These are phyloP conservation scores for Euclidia mi DNA, from an alignment of 2,888 invertebrate species.

Conservation along the genomic window DNA sequence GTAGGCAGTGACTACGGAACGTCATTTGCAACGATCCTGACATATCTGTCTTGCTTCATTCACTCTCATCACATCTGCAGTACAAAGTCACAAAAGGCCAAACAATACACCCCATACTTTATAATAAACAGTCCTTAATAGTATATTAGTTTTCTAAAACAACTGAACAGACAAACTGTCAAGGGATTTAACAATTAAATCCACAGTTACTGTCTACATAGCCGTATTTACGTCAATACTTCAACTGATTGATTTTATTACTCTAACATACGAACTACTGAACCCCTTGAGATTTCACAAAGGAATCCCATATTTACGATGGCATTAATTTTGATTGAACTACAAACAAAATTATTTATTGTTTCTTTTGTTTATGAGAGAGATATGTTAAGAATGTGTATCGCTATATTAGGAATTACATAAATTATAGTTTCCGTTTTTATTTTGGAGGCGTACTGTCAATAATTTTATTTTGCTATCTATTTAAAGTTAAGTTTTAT, in stretches of 20 bases:
- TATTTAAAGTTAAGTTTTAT: no score
- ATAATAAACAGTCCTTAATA: no score
- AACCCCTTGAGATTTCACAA: conserved; percentile 55
- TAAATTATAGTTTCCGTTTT: no score
- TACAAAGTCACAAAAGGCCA: no score
- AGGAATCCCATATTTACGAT: conserved; percentile 54
- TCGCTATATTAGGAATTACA: conserved; percentile 4
- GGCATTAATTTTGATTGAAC: conserved; percentile 51
- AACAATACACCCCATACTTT: no score
- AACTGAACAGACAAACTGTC: conserved; percentile 20
- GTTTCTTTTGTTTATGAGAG: conserved; percentile 13
- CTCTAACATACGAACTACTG: conserved; percentile 37
- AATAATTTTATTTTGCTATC: no score
- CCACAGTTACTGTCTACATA: conserved; percentile 44
- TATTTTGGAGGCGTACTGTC: no score
- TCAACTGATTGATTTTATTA: conserved; percentile 52
- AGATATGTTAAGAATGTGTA: conserved; percentile 9
- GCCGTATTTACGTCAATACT: conserved; percentile 52
- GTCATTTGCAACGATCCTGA: no score
- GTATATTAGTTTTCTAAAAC: conserved; percentile 24
- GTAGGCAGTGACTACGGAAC: no score
- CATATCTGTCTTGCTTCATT: no score
- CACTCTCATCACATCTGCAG: no score
- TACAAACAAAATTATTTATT: conserved; percentile 26
- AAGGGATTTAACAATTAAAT: conserved; percentile 39